A percentile compares a stretch with the other conserved stretches of the same genome.
phyloP scores from a whole-genome alignment of 1,140 invertebrate genomes.

The Drosophila mojavensis region DNA sequence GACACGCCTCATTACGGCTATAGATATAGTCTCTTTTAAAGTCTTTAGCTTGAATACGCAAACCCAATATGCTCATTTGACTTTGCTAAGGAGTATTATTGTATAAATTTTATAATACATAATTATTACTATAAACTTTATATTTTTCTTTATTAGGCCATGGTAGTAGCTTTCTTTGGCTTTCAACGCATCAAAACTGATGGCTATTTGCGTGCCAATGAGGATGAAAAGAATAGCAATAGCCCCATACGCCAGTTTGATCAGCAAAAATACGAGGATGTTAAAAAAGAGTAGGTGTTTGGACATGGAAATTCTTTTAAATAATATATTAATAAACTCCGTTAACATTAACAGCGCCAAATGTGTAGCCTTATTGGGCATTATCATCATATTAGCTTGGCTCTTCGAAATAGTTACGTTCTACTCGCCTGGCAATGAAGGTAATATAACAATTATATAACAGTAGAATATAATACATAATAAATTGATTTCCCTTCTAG shows the following conservation, averaged over 20 bases:
- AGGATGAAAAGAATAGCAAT: conserved; percentile 30
- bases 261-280: conserved; percentile 72
- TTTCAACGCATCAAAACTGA: conserved; percentile 73
- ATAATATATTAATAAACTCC: not conserved
- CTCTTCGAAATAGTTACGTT: conserved; percentile 80
- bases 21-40: too few relatives aligned
- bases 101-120: too few relatives aligned
- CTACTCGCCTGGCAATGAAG: conserved; percentile 67
- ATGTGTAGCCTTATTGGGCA: conserved; percentile 72
- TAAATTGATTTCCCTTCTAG: conserved; percentile 7
- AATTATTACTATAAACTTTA: not conserved
- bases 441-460: conserved; percentile 3
- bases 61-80: too few relatives aligned
- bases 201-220: conserved; percentile 33
- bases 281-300: conserved; percentile 77
- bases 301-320: not conserved
- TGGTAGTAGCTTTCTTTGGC: conserved; percentile 72
- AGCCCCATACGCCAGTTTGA: conserved; percentile 46
- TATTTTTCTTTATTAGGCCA: conserved; percentile 37
- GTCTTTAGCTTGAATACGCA: too few relatives aligned
- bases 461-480: not conserved
- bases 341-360: conserved; percentile 58
- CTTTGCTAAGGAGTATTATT: too few relatives aligned
- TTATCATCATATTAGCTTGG: conserved; percentile 78
- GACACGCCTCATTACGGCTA: too few relatives aligned